These are phyloP conservation scores for Tenebrosternarchus preto DNA, from an alignment of 2,113 vertebrate genomes.

Conservation along the genomic window DNA sequence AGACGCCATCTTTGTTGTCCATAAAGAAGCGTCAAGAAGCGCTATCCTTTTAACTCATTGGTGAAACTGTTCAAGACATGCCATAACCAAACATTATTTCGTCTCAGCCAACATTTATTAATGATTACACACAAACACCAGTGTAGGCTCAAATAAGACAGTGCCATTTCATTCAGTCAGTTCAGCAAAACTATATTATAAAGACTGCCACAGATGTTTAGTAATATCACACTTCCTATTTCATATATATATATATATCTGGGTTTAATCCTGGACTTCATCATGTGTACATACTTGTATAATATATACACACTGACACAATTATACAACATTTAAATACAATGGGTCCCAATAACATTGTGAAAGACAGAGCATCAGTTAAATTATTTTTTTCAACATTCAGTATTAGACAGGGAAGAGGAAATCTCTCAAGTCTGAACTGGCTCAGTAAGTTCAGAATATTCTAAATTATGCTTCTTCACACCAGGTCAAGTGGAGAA, in stretches of 20 bases:
- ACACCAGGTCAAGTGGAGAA: not conserved
- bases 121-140: conserved; percentile 40
- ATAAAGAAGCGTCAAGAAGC: not conserved
- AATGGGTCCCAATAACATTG: not conserved
- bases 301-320: not conserved
- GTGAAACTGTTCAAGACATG: not conserved
- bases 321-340: not conserved
- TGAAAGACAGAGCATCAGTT: not conserved
- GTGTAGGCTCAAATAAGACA: not conserved
- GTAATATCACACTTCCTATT: not conserved
- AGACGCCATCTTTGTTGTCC: conserved; percentile 66
- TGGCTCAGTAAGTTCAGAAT: not conserved
- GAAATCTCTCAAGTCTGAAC: not conserved
- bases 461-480: not conserved
- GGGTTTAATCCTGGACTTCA: too few species aligned
- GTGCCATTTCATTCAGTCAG: conserved; percentile 22
- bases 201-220: not conserved
- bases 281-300: not conserved
- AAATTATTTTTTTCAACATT: not conserved
- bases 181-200: conserved; percentile 1
- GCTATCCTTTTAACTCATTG: too few species aligned
- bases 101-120: conserved; percentile 43
- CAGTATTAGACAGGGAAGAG: not conserved
- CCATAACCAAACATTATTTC: not conserved
- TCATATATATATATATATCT: not conserved